Conservation (phyloP, 2,888 invertebrate genomes). For the Thysanoteuthis rhombus region DNA sequence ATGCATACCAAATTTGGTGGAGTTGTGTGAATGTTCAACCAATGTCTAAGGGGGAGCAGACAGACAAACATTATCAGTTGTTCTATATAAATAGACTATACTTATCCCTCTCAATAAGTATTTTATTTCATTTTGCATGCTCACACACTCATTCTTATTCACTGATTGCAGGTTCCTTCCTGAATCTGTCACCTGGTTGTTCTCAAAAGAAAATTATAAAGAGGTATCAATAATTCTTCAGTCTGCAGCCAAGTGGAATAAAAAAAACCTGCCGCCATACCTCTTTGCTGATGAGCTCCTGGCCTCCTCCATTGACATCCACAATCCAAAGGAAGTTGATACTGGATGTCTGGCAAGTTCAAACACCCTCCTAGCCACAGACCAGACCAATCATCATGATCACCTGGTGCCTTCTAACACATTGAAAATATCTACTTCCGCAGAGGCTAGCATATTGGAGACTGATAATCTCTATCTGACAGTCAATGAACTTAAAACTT, state of each 20-base stretch:
- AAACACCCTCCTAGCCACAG: background rate
- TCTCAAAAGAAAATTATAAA: constrained; percentile 44
- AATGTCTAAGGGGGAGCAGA: too few species aligned
- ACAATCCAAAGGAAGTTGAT: background rate
- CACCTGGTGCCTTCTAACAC: constrained; percentile 31
- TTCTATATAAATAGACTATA: too few species aligned
- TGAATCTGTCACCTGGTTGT: constrained; percentile 58
- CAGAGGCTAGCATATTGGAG: background rate
- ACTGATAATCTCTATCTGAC: background rate
- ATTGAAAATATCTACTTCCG: background rate
- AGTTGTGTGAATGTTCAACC: too few species aligned
- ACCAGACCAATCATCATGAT: background rate
- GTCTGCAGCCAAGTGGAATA: constrained; percentile 47
- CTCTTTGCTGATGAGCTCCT: background rate
- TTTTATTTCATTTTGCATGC: background rate
- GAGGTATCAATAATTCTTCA: constrained; percentile 42
- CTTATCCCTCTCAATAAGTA: background rate
- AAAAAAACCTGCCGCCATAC: constrained; percentile 34
- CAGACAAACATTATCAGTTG: too few species aligned
- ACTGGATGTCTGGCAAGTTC: background rate
- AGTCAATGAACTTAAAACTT: background rate
- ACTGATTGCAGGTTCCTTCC: constrained; percentile 42
- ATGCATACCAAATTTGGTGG: too few species aligned
- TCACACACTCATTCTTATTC: background rate
- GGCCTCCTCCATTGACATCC: background rate